Evolutionary conservation across 2,797 vertebrate genomes (phyloP).

Genomic region (Allobates femoralis): DNA sequence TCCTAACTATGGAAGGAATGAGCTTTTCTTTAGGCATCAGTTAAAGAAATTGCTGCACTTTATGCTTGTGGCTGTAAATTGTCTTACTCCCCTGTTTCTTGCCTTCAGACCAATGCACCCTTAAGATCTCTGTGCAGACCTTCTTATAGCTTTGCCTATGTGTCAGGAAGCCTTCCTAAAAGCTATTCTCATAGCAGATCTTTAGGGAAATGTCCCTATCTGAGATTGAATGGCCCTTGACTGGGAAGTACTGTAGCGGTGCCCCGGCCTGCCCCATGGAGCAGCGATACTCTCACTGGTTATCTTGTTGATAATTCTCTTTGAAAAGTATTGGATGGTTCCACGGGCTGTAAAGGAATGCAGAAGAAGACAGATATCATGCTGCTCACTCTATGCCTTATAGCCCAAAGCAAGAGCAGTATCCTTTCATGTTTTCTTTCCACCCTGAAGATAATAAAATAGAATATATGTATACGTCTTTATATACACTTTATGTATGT

Average conservation of each 20-base stretch:
- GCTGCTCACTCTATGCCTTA: conserved; percentile 3
- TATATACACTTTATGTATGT: no score
- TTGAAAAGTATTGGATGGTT: conserved; percentile 44
- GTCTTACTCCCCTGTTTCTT: not conserved
- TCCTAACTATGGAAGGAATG: not conserved
- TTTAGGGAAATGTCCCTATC: conserved; percentile 28
- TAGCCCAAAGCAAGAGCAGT: not conserved
- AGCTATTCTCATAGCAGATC: conserved; percentile 25
- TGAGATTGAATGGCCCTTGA: conserved; percentile 42
- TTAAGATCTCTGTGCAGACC: not conserved
- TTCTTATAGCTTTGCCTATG: conserved; percentile 15
- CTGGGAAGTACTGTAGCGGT: conserved; percentile 1
- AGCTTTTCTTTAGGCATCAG: not conserved
- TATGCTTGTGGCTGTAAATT: conserved; percentile 11
- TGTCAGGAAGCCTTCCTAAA: conserved; percentile 27
- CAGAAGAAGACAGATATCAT: conserved; percentile 1
- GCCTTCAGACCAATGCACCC: not conserved
- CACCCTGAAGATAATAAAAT: not conserved
- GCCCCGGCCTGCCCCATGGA: conserved; percentile 27
- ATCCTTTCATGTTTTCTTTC: not conserved
- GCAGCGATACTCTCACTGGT: conserved; percentile 20
- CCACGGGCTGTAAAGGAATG: conserved; percentile 37
- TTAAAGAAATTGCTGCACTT: not conserved
- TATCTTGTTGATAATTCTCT: conserved; percentile 54
- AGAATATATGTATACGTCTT: not conserved